Evolutionary conservation across 2,113 vertebrate genomes (phyloP).

Genomic region (Urocynchramus pylzowi): DNA sequence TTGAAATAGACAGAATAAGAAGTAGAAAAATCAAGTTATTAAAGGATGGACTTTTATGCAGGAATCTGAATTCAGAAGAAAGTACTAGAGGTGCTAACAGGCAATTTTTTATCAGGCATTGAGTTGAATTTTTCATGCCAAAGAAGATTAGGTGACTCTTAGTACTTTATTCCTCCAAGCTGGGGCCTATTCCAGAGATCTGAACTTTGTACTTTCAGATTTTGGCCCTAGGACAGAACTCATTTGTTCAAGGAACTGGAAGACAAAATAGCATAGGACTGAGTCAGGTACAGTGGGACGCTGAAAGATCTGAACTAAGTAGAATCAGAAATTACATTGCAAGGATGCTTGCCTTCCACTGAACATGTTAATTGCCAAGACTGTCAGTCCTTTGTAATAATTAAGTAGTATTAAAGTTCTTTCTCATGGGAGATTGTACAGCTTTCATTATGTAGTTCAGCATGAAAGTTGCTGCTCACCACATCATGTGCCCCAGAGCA

Average conservation of each 20-base stretch:
- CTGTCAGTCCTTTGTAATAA: background rate
- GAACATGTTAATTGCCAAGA: background rate
- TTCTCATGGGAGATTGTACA: background rate
- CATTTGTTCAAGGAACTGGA: background rate
- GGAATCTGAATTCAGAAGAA: background rate
- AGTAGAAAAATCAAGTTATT: background rate
- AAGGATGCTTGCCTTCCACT: background rate
- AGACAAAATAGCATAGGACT: background rate
- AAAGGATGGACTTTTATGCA: background rate
- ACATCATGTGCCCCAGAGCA: background rate
- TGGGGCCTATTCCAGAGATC: background rate
- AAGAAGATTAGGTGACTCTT: background rate
- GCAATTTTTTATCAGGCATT: background rate
- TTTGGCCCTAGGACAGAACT: conserved; percentile 13
- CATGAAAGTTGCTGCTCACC: background rate
- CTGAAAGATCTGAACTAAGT: background rate
- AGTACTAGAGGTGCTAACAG: background rate
- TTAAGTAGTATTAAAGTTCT: background rate
- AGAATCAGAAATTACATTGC: background rate
- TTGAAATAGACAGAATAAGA: background rate
- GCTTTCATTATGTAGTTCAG: background rate
- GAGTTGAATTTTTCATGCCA: conserved; percentile 11
- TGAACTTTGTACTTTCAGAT: background rate
- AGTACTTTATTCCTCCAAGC: background rate
- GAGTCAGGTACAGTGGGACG: background rate